Conservation (phyloP, 2,113 vertebrate genomes). For the Thamnophis sirtalis region DNA sequence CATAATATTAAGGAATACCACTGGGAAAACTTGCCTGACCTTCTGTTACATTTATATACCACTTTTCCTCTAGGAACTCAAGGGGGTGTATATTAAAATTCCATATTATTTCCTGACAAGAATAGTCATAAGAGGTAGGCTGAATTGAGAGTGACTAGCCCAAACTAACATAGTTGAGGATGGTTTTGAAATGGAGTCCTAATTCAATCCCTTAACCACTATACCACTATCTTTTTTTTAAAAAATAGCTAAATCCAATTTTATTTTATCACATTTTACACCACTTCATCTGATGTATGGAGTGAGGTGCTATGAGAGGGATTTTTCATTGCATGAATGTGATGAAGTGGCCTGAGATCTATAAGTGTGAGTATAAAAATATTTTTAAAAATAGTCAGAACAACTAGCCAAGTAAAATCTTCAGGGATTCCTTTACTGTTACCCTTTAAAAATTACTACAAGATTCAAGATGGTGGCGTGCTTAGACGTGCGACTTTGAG, state of each 20-base stretch:
- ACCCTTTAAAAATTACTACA: not conserved
- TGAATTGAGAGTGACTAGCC: not conserved
- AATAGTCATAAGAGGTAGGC: not conserved
- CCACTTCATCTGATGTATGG: not conserved
- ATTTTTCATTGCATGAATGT: not conserved
- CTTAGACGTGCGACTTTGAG: too few relatives aligned
- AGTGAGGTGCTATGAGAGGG: not conserved
- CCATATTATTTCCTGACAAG: not conserved
- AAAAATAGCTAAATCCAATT: not conserved
- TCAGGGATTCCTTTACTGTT: not conserved
- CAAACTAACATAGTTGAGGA: not conserved
- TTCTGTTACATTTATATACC: not conserved
- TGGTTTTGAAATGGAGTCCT: not conserved
- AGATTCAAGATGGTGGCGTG: too few relatives aligned
- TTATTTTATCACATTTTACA: not conserved
- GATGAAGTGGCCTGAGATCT: not conserved
- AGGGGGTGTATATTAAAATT: not conserved
- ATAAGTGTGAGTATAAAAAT: not conserved
- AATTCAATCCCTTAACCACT: not conserved
- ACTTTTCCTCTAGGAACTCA: not conserved
- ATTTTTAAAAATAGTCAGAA: not conserved
- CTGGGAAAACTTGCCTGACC: not conserved
- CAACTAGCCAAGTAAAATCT: not conserved
- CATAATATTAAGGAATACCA: not conserved
- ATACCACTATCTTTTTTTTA: not conserved